phyloP scores from a whole-genome alignment of 2,888 invertebrate species.

The Phortica magna region DNA sequence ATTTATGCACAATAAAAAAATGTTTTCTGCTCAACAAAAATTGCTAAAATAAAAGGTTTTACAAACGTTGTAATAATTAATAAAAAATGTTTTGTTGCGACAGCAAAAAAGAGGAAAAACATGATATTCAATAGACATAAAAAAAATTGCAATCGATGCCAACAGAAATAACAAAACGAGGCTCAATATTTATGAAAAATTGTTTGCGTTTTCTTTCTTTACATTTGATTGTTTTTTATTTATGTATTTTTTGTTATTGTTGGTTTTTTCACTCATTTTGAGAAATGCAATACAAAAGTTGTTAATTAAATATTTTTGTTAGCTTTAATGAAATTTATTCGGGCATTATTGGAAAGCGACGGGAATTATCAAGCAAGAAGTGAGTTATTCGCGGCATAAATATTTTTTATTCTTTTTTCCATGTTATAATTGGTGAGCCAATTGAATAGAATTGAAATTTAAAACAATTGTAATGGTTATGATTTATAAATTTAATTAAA shows the following conservation, averaged over 20 bases:
- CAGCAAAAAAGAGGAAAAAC: conserved; percentile 5
- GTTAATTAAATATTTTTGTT: conserved; percentile 30
- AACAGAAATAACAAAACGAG: not conserved
- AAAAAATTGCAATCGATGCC: conserved; percentile 19
- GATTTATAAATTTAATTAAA: conserved; percentile 34
- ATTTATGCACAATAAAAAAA: conserved; percentile 20
- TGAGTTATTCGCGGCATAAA: not conserved
- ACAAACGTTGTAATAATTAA: conserved; percentile 28
- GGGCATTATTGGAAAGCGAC: not conserved
- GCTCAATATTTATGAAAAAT: conserved; percentile 30
- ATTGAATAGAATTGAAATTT: conserved; percentile 12
- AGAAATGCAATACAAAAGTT: not conserved
- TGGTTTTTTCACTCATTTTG: not conserved
- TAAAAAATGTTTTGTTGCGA: conserved; percentile 25
- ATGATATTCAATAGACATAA: not conserved
- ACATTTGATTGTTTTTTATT: conserved; percentile 9
- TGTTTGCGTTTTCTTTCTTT: conserved; percentile 4
- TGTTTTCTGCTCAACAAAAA: not conserved
- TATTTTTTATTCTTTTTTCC: not conserved
- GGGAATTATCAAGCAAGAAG: not conserved
- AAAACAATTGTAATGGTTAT: conserved; percentile 31
- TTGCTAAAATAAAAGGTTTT: not conserved
- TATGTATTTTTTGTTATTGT: not conserved
- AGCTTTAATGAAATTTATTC: conserved; percentile 29
- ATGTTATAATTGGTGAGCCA: not conserved